Evolutionary conservation across 2,797 vertebrate species (phyloP), one percentile per base, ranked within the genome.

Genomic region (Eleutherodactylus coqui): DNA sequence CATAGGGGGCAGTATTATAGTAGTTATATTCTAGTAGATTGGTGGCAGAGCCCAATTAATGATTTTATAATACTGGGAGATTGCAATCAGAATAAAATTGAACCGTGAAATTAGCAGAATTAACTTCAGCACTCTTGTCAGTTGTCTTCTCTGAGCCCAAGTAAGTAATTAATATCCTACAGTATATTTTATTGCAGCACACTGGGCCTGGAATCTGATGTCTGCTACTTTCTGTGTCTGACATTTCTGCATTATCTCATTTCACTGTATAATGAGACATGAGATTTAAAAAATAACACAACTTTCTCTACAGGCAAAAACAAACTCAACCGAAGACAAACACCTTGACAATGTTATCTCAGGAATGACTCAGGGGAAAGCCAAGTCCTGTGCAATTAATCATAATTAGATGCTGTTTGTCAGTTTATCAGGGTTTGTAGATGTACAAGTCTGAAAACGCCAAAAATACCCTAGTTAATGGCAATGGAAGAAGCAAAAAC

Each of bases 251-350:
- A 69, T 38, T 38, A 38, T 69, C 69, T 73, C 34, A 38, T 32
- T 81, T 14, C 11, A 36, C 16, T 67, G 27, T 21, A 69, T 69
- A 51, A 16, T 69, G 60, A 81, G 29, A 53, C 16, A 21, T 5
- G 29, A 76, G 29, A 24, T 69, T 51, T 49, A 6, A 51, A 47
- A 81, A 21, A 79, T 41, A 60, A 16, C 34, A 80, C 43, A 47
- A 67, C 27, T 81, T 81, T 69, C 62, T 49, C 29, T 45, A 36
- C 45, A 81, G 79, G 69, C 79, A 81, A 81, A 73, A 80, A 67
- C 60, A 81, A 69, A 69, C 29, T 67, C 5, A 29, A 34, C 43
- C 5, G 21, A 53, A 49, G 36, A 29, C n/a, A 51, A 17, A 11
- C 19, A 36, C 38, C 79, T 14, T 32, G n/a, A 49, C 29, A 81